These are phyloP conservation scores for Astreopora myriophthalma DNA, from an alignment of 64 coral and sea anemone genomes.

Conservation along the genomic window DNA sequence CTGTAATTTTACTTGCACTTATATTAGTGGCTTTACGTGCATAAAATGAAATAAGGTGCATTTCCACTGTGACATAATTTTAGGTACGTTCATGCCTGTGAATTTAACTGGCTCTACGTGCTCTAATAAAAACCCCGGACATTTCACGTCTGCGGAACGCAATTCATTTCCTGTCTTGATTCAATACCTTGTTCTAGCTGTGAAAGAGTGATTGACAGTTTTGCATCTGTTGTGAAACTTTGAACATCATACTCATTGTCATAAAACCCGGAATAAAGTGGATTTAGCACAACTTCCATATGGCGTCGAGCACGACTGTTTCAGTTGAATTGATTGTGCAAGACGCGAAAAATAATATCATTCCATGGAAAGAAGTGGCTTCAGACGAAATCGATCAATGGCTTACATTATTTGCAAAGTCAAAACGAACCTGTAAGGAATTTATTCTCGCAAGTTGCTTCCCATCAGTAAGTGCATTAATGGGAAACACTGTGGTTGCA, in stretches of 20 bases:
- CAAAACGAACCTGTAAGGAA: constrained; percentile 29
- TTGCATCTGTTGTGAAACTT: too few species aligned
- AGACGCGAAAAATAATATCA: background rate
- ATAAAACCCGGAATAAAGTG: background rate
- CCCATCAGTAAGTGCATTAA: constrained; percentile 22
- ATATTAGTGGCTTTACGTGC: too few species aligned
- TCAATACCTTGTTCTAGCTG: too few species aligned
- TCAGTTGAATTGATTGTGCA: background rate
- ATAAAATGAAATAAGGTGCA: too few species aligned
- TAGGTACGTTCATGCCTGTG: too few species aligned
- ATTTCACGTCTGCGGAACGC: background rate
- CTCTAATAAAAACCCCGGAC: too few species aligned
- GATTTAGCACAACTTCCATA: background rate
- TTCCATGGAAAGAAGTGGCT: background rate
- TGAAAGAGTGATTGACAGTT: too few species aligned
- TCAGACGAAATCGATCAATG: background rate
- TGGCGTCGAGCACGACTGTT: background rate
- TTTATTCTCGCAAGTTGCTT: constrained; percentile 7
- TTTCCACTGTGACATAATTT: too few species aligned
- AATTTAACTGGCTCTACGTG: too few species aligned
- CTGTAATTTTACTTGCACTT: too few species aligned
- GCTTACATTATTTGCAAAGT: constrained; percentile 2
- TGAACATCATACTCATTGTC: background rate
- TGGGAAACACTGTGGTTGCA: constrained; percentile 31
- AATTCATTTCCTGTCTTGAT: too few species aligned